Evolutionary conservation across 2,113 vertebrate genomes (phyloP).

Genomic region (Nothobranchius furzeri): DNA sequence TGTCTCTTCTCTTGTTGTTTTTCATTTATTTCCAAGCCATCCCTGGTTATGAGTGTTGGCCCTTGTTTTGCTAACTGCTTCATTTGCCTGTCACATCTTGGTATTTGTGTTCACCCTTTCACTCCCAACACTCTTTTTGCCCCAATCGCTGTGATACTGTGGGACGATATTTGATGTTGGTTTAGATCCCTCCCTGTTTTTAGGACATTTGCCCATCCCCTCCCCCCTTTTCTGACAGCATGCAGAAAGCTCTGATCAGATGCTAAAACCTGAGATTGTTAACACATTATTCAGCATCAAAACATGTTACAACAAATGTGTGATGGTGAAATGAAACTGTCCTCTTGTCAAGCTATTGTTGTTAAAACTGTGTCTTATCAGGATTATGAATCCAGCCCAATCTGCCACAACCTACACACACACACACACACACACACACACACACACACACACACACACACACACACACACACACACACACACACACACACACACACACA

Average conservation of each 20-base stretch:
- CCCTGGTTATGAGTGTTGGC: neutral
- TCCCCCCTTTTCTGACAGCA: slow-evolving; percentile 58
- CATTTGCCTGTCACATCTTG: slow-evolving; percentile 43
- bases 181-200: slow-evolving; percentile 57
- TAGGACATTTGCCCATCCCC: slow-evolving; percentile 50
- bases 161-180: slow-evolving; percentile 44
- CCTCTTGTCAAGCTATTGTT: slow-evolving; percentile 26
- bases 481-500: neutral
- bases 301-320: slow-evolving; percentile 19
- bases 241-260: slow-evolving; percentile 76
- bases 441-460: slow-evolving; percentile 30
- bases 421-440: slow-evolving; percentile 12
- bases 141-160: slow-evolving; percentile 18
- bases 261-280: slow-evolving; percentile 75
- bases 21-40: slow-evolving; percentile 20
- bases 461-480: slow-evolving; percentile 2
- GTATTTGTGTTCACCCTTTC: slow-evolving; percentile 46
- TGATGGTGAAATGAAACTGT: slow-evolving; percentile 1
- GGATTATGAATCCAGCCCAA: slow-evolving; percentile 51
- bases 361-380: slow-evolving; percentile 21
- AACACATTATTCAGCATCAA: slow-evolving; percentile 69
- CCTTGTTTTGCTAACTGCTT: slow-evolving; percentile 29
- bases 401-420: slow-evolving; percentile 32
- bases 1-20: slow-evolving; percentile 22
- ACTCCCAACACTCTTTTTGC: slow-evolving; percentile 17